phyloP scores from a whole-genome alignment of 2,113 vertebrate species.

The Entelurus aequoreus region DNA sequence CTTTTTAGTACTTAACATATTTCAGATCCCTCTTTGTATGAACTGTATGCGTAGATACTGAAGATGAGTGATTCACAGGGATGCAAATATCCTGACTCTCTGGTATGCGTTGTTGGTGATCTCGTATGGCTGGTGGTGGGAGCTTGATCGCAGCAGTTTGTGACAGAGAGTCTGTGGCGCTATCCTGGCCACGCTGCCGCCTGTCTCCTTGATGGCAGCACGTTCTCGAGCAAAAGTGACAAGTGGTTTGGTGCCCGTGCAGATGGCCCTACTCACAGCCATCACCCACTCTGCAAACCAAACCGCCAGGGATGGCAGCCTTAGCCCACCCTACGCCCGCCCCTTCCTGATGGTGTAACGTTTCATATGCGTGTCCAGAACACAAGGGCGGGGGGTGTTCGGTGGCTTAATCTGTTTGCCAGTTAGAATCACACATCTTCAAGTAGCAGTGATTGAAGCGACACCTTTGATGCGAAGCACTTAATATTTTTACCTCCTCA shows the following conservation, averaged over 20 bases:
- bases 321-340: constrained; percentile 37
- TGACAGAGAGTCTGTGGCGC: constrained; percentile 71
- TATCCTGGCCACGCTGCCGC: constrained; percentile 60
- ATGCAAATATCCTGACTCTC: constrained; percentile 32
- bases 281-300: constrained; percentile 64
- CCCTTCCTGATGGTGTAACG: constrained; percentile 50
- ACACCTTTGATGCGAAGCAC: constrained; percentile 18
- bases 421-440: constrained; percentile 42
- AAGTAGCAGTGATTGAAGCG: constrained; percentile 30
- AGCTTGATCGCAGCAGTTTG: constrained; percentile 73
- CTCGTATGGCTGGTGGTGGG: constrained; percentile 58
- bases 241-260: constrained; percentile 65
- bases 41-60: constrained; percentile 21
- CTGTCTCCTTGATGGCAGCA: constrained; percentile 68
- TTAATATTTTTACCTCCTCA: constrained; percentile 18
- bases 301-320: constrained; percentile 64
- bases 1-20: constrained; percentile 19
- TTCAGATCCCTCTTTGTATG: constrained; percentile 23
- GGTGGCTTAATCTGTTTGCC: constrained; percentile 34
- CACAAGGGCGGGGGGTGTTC: constrained; percentile 15
- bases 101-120: constrained; percentile 41
- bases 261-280: constrained; percentile 74
- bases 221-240: constrained; percentile 69
- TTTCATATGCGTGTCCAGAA: constrained; percentile 44
- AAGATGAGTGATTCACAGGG: constrained; percentile 23